These are phyloP conservation scores for Glyptemys insculpta DNA, from an alignment of 2,797 vertebrate species.

Conservation along the genomic window DNA sequence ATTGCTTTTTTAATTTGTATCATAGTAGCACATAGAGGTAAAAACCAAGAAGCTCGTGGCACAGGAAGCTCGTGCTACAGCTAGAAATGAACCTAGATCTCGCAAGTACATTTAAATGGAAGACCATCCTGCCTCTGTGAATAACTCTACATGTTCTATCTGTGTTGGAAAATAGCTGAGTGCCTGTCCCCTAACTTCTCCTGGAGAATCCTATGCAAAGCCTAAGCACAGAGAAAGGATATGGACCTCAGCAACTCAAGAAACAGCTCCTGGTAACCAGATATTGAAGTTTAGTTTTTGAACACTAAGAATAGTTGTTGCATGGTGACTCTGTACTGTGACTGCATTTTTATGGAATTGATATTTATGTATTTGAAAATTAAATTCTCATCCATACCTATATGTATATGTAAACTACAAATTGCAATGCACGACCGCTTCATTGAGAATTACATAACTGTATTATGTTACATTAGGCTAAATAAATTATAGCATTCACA, in stretches of 20 bases:
- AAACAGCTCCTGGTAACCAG: neutral
- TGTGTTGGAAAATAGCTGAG: too few relatives aligned
- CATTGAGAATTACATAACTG: constrained; percentile 8
- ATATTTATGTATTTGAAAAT: constrained; percentile 17
- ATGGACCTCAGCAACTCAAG: neutral
- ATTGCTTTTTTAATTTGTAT: neutral
- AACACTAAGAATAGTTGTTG: neutral
- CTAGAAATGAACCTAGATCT: neutral
- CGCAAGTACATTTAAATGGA: neutral
- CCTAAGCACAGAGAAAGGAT: neutral
- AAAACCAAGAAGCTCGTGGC: neutral
- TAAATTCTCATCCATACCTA: neutral
- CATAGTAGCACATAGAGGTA: fast-evolving
- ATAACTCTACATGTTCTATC: neutral
- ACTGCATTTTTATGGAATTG: neutral
- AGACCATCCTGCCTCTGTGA: neutral
- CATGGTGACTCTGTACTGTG: neutral
- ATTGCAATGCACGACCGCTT: neutral
- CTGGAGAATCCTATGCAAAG: neutral
- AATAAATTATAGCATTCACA: constrained; percentile 43
- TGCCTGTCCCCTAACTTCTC: neutral
- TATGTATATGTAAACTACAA: neutral
- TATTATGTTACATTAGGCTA: neutral
- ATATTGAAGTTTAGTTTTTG: neutral
- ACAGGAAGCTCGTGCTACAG: neutral